Evolutionary conservation across 2,113 vertebrate species (phyloP).

Genomic region (Machaerirhynchus nigripectus): DNA sequence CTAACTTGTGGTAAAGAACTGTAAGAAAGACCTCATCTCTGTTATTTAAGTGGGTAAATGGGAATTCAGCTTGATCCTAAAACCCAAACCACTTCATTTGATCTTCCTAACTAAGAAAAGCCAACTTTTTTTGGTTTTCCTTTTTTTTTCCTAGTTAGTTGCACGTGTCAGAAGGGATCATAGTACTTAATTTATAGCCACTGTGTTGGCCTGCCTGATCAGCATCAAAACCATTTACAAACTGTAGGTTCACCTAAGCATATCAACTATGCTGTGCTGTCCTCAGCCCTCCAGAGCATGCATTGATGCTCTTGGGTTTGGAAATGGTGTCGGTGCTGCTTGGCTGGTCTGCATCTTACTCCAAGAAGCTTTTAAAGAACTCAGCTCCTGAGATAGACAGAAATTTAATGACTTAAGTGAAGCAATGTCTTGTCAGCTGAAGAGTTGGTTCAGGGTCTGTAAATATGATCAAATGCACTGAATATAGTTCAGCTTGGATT

Average conservation of each 20-base stretch:
- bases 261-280: not conserved
- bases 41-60: not conserved
- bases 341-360: conserved; percentile 26
- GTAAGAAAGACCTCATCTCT: not conserved
- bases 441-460: not conserved
- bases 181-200: not conserved
- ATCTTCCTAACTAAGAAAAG: not conserved
- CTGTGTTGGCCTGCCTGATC: not conserved
- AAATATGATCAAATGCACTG: not conserved
- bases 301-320: not conserved
- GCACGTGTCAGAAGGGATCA: not conserved
- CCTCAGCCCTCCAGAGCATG: not conserved
- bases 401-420: conserved; percentile 8
- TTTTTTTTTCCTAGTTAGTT: not conserved
- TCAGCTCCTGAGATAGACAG: not conserved
- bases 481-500: conserved; percentile 38
- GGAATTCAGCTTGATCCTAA: not conserved
- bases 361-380: not conserved
- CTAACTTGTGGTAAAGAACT: not conserved
- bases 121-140: not conserved
- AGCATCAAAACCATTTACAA: not conserved
- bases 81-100: not conserved
- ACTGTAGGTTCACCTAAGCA: not conserved
- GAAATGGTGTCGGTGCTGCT: conserved; percentile 25
- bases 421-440: not conserved